Evolutionary conservation across 2,113 vertebrate genomes (phyloP), one percentile per base, ranked within the genome.

Genomic region (Elaphurus davidianus): DNA sequence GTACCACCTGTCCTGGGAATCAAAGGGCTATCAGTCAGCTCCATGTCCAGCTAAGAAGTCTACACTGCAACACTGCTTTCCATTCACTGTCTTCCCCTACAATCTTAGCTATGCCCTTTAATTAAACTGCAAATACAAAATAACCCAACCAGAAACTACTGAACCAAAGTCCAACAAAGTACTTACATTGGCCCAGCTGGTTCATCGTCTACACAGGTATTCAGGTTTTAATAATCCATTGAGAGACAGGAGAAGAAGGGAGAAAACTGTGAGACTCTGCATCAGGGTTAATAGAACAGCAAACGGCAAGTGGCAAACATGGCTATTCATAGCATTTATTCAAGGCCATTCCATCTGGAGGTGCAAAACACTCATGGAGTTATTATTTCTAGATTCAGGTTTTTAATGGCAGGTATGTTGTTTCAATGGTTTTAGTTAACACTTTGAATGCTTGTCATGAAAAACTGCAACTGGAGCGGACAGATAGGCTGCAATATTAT

Each of bases 111-210:
- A 64, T 45, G 45, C 21, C 12, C 28, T 25, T 81, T 59, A 40
- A 87, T 36, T 62, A 81, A 86, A 95, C 57, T 87, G 55, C 19
- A 94, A 85, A 71, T 27, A 84, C 47, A 95, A 79, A 67, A 57
- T 17, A 94, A 92, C 33, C 71, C 47, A 60, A 67, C 40, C 86
- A 84, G n/a, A 78, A 92, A 81, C 40, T 17, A 50, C 15, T 83
- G 19, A 86, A 36, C 89, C 79, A 55, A 9, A n/a, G 33, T 62
- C 40, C 86, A 91, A 27, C 23, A 7, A 90, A 90, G 33, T 98
- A 99, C 99, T 99, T 99, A 99, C 99, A 99, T 99, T 98, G 99
- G 99, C 98, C 99, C 99, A 98, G 99, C 99, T 99, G 99, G 99
- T 99, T 99, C 99, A 98, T 99, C 99, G 55, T 99, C 99, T 99